Base-by-base conservation (phyloP, 1,140 invertebrate genomes). In the Liolophura sinensis region DNA sequence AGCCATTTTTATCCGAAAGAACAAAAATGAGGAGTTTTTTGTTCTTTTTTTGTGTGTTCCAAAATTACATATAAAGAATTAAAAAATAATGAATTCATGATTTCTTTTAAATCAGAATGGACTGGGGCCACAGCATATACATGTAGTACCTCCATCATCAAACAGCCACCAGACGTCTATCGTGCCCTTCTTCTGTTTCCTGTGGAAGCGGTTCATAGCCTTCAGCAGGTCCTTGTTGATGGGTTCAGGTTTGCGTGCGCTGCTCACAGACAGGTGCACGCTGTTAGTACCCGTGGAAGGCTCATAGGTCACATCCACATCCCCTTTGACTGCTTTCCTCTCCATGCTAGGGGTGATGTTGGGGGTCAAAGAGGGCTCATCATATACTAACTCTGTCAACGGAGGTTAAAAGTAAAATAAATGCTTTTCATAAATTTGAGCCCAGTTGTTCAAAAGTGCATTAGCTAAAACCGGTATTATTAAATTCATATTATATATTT, bases 101-200 rank as follows among this genome's bases (percentile, higher is more conserved):
- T 5, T 9, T 40, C 31, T 40, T 40, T 40, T 5, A 40, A 3
- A 40, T 5, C 31, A 40, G 31, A 5, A 40, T 40, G 31, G 3
- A 40, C 31, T 40, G 31, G 3, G 31, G 31, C 31, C 31, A 40
- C 31, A 40, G 31, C 31, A 40, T 49, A 56, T 27, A 67, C 61
- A 9, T 40, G 9, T 7, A 54, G 70, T 73, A 79, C 87, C 88
- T 73, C 88, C 96, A 85, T 98, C 96, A 84, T 98, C 96, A 84
- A 97, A 98, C 56, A 98, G 83, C 96, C 96, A 98, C 93, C 95
- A 98, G 24, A 97, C 94, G 85, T 98, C 95, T 68, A 98, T 91
- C 0, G 89, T 91, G 27, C 93, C 93, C 65, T 70, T 75, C 59
- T 75, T 78, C 51, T 85, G 79, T 67, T 85, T 85, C 48, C 75